Evolutionary conservation across 2,113 vertebrate species (phyloP), one percentile per base, ranked within the genome.

Genomic region (Callocephalon fimbriatum): DNA sequence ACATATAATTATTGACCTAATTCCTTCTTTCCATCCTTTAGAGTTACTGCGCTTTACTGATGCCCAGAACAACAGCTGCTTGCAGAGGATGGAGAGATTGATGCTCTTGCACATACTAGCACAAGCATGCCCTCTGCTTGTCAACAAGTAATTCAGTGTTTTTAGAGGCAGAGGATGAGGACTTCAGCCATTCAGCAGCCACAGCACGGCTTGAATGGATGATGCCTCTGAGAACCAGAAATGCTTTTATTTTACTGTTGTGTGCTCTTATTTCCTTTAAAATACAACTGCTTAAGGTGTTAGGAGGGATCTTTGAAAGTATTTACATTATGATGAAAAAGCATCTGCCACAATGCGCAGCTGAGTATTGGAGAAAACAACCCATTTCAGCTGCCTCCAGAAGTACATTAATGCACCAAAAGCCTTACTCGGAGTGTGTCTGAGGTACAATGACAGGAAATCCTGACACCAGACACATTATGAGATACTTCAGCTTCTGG

Each of bases 401-500:
- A 53, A 5, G 1, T 54, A 47, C 17, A 10, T 9, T 44, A 45
- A 19, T 20, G 56, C 50, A 35, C 4, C 31, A n/a, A 59, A 58
- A 45, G 4, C 51, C 58, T n/a, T 17, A n/a, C 8, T 47, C 4
- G 3, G 26, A 27, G 42, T 0, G 0, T 32, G 35, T n/a, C 47
- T 1, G 2, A 40, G 14, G 22, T 45, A 38, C 26, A 38, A 14
- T 1, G 2, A 4, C 4, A 10, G 22, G 35, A 38, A 78, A 63
- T 50, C 51, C 59, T 53, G 44, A 53, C n/a, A 26, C 17, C 1
- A 2, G 38, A 32, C 10, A 17, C 1, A 0, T 56, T 29, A 6
- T 12, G 50, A 67, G n/a, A 9, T 2, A 27, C 23, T 22, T 85
- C 78, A 27, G 8, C 25, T 62, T 26, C 59, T 20, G 68, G 17